phyloP scores from a whole-genome alignment of 2,797 vertebrate species.

The Schizothorax lantsangensis region DNA sequence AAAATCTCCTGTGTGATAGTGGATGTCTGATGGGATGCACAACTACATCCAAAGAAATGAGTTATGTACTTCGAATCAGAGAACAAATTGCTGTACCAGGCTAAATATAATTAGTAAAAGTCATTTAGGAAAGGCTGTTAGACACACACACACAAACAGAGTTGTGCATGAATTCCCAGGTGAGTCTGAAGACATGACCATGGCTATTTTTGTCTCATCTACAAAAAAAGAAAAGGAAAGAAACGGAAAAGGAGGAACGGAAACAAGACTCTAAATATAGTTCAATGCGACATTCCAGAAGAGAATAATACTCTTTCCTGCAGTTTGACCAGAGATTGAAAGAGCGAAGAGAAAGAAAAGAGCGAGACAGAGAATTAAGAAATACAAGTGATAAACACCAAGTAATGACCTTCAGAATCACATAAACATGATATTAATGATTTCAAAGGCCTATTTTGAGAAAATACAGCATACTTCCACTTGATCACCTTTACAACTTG shows the following conservation, averaged over 20 bases:
- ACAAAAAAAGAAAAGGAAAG: slow-evolving; percentile 49
- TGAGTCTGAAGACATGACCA: slow-evolving; percentile 58
- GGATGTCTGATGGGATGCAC: slow-evolving; percentile 1
- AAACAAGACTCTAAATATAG: slow-evolving; percentile 60
- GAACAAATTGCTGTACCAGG: not conserved
- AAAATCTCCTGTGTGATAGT: slow-evolving; percentile 11
- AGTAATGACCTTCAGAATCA: slow-evolving; percentile 2
- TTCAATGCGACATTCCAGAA: slow-evolving; percentile 60
- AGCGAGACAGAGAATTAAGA: not conserved
- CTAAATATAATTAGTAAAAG: slow-evolving; percentile 40
- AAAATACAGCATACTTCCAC: slow-evolving; percentile 11
- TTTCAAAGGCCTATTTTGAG: slow-evolving; percentile 16
- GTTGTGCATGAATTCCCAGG: slow-evolving; percentile 58
- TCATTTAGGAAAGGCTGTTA: slow-evolving; percentile 27
- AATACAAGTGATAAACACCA: not conserved
- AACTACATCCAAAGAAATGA: not conserved
- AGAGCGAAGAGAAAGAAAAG: slow-evolving; percentile 24
- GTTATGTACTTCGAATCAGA: not conserved
- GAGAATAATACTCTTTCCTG: slow-evolving; percentile 60
- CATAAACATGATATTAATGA: not conserved
- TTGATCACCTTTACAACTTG: slow-evolving; percentile 20
- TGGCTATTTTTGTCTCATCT: slow-evolving; percentile 62
- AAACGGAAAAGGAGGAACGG: slow-evolving; percentile 63
- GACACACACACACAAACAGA: not conserved
- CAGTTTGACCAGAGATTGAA: slow-evolving; percentile 44